A percentile compares a stretch with the other conserved stretches of the same genome.
Conservation (phyloP, 2,113 vertebrate genomes). For the Chrysemys picta region DNA sequence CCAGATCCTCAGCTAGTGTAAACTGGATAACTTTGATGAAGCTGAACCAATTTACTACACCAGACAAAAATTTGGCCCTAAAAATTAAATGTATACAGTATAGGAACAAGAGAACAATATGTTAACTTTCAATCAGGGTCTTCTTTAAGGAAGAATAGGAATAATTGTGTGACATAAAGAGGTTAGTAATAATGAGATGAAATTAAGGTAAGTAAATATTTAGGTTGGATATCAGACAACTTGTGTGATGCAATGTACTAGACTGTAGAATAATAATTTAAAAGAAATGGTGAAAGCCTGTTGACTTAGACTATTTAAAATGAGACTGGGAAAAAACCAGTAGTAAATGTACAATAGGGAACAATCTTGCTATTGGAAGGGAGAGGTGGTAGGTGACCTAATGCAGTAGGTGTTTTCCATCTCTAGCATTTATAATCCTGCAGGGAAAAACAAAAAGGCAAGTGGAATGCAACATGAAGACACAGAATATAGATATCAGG, state of each 20-base stretch:
- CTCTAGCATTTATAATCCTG: not conserved
- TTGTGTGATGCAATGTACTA: not conserved
- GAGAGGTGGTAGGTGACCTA: fast-evolving
- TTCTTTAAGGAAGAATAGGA: not conserved
- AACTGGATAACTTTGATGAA: not conserved
- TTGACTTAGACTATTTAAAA: not conserved
- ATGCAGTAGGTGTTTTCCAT: not conserved
- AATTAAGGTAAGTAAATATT: not conserved
- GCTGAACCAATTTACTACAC: not conserved
- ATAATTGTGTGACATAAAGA: not conserved
- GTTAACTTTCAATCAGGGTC: not conserved
- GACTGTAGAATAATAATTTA: not conserved
- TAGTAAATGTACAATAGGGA: fast-evolving
- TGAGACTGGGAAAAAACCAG: not conserved
- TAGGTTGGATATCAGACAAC: not conserved
- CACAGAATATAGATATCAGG: fast-evolving
- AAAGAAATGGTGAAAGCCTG: fast-evolving
- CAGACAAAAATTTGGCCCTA: not conserved
- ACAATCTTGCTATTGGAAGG: fast-evolving
- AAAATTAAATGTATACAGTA: not conserved
- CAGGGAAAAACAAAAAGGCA: not conserved
- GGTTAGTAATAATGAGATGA: not conserved
- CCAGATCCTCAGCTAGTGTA: not conserved
- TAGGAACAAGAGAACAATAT: not conserved
- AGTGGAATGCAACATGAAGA: not conserved